phyloP scores from a whole-genome alignment of 2,888 invertebrate species.

The Hofmannophila pseudospretella region DNA sequence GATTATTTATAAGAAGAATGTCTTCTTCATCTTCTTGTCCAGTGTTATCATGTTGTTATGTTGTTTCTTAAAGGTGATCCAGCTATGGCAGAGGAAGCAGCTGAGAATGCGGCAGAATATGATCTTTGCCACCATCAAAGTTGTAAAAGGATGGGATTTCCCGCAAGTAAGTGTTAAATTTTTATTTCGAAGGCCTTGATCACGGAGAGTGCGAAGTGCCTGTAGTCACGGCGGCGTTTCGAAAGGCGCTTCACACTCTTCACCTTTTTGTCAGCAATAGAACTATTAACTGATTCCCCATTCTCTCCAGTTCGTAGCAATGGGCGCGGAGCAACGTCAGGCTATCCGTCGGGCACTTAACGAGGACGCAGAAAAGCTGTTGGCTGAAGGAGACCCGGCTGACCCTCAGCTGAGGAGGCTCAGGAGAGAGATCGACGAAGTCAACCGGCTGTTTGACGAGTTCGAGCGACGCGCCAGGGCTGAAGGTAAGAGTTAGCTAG shows the following conservation, averaged over 20 bases:
- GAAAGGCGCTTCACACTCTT: background rate
- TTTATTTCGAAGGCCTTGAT: background rate
- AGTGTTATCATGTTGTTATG: conserved; percentile 1
- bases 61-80: conserved; percentile 61
- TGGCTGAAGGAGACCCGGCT: conserved; percentile 96
- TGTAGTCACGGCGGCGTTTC: no score
- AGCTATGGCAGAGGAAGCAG: conserved; percentile 97
- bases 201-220: no score
- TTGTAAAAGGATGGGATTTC: conserved; percentile 93
- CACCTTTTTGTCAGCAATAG: no score
- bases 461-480: conserved; percentile 92
- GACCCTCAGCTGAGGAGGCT: conserved; percentile 94
- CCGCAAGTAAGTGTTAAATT: conserved; percentile 79
- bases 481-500: conserved; percentile 79
- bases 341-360: conserved; percentile 96
- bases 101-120: conserved; percentile 96
- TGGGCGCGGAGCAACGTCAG: conserved; percentile 97
- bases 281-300: no score
- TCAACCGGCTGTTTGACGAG: conserved; percentile 95
- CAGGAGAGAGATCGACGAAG: conserved; percentile 95
- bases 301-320: conserved; percentile 94
- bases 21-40: no score
- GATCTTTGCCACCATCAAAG: conserved; percentile 99
- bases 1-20: no score
- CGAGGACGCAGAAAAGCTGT: conserved; percentile 97